These are phyloP conservation scores for Bhutanitis thaidina DNA, from an alignment of 2,888 invertebrate species.

Conservation along the genomic window DNA sequence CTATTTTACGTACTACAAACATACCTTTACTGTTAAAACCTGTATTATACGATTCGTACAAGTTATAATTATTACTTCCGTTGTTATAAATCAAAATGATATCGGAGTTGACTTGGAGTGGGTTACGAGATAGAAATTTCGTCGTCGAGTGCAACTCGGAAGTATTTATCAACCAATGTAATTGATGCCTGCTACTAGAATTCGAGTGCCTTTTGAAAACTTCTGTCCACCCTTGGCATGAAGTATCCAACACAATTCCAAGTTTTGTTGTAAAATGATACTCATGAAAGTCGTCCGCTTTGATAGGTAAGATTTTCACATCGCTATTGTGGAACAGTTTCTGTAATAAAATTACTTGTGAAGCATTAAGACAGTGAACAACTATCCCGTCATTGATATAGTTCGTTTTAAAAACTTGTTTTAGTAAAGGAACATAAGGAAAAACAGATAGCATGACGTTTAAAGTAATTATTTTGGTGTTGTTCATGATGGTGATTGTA, in stretches of 20 bases:
- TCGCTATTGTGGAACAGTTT: conserved; percentile 39
- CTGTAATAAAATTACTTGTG: conserved; percentile 31
- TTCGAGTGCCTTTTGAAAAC: conserved; percentile 26
- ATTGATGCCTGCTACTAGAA: conserved; percentile 39
- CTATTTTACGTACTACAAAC: conserved; percentile 66
- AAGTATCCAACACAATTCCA: conserved; percentile 48
- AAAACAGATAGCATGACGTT: conserved; percentile 24
- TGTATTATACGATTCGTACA: conserved; percentile 77
- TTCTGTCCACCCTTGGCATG: conserved; percentile 46
- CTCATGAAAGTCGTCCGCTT: conserved; percentile 21
- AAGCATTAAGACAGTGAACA: conserved; percentile 40
- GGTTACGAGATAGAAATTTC: conserved; percentile 45
- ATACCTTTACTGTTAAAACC: conserved; percentile 75
- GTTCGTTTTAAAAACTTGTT: conserved; percentile 52
- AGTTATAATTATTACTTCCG: conserved; percentile 30
- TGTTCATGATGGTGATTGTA: background rate
- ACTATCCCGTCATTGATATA: conserved; percentile 43
- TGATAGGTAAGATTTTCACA: conserved; percentile 31
- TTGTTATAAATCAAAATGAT: conserved; percentile 47
- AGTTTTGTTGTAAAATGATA: conserved; percentile 32
- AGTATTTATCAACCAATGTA: conserved; percentile 58
- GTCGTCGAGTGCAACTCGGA: conserved; percentile 36
- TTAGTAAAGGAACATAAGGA: conserved; percentile 33
- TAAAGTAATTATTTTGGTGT: background rate
- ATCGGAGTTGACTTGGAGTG: conserved; percentile 69